Evolutionary conservation across 1,140 invertebrate species (phyloP).

Genomic region (Helicoverpa zea): DNA sequence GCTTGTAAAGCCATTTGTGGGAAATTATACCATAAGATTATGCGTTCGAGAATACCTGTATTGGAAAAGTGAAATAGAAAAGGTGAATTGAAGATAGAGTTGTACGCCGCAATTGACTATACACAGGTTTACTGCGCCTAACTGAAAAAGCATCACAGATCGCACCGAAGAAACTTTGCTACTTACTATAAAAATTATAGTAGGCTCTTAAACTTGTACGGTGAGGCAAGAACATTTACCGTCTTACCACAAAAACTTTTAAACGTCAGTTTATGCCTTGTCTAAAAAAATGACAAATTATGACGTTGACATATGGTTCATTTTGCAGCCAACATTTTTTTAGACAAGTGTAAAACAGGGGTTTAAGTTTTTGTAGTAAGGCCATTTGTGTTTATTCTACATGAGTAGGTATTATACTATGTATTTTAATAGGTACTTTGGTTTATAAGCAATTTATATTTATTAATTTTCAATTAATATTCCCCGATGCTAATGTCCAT

Average conservation of each 20-base stretch:
- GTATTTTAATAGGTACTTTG: background rate
- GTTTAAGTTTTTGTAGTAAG: no score
- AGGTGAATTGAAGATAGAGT: background rate
- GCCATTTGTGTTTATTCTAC: no score
- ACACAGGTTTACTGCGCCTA: background rate
- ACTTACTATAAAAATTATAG: background rate
- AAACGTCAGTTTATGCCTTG: no score
- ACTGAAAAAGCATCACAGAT: background rate
- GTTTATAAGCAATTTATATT: background rate
- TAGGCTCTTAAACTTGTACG: background rate
- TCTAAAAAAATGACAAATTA: no score
- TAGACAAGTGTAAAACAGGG: no score
- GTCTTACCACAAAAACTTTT: no score
- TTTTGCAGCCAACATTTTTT: no score
- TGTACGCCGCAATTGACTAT: background rate
- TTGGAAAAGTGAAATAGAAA: background rate
- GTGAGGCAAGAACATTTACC: no score
- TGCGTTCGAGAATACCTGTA: conserved; percentile 13
- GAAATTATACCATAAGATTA: conserved; percentile 22
- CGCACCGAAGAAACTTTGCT: background rate
- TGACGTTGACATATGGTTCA: no score
- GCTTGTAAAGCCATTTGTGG: conserved; percentile 33
- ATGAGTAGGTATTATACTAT: no score
- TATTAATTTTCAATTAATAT: no score
- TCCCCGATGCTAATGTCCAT: no score